phyloP scores from a whole-genome alignment of 2,113 vertebrate species.

The Balaeniceps rex region DNA sequence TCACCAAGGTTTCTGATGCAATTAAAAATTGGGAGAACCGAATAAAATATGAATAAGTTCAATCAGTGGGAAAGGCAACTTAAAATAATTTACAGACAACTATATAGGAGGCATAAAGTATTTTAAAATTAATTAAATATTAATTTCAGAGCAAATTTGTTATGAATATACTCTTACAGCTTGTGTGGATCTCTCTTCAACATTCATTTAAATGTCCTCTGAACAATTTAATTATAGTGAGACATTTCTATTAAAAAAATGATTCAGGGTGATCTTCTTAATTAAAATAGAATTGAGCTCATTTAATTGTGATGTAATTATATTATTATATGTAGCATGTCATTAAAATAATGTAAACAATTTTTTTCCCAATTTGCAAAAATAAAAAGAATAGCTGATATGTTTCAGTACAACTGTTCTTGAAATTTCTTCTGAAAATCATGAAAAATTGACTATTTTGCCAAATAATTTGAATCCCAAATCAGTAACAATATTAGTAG shows the following conservation, averaged over 20 bases:
- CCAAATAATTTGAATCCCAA: not conserved
- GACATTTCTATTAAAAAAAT: constrained; percentile 40
- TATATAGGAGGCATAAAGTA: constrained; percentile 19
- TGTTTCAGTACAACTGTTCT: not conserved
- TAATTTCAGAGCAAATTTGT: constrained; percentile 56
- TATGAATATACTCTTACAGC: constrained; percentile 32
- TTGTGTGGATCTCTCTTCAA: constrained; percentile 5
- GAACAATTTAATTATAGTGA: constrained; percentile 60
- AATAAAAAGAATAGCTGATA: not conserved
- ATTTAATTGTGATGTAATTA: constrained; percentile 32
- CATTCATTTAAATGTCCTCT: constrained; percentile 38
- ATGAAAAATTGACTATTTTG: not conserved
- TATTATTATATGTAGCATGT: not conserved
- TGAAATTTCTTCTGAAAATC: not conserved
- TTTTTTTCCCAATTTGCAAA: not conserved
- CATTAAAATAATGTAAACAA: not conserved
- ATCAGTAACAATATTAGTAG: not conserved
- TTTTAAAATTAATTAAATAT: constrained; percentile 52
- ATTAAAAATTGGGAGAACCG: not conserved
- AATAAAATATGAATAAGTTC: constrained; percentile 17
- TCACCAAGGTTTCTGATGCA: not conserved
- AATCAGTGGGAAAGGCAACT: not conserved
- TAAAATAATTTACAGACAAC: constrained; percentile 39
- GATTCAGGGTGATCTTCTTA: constrained; percentile 9
- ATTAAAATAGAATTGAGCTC: constrained; percentile 51